Percentiles rank a stretch among this genome's conserved stretches.
Evolutionary conservation across 2,113 vertebrate species (phyloP).

Genomic region (Oncorhynchus mykiss): DNA sequence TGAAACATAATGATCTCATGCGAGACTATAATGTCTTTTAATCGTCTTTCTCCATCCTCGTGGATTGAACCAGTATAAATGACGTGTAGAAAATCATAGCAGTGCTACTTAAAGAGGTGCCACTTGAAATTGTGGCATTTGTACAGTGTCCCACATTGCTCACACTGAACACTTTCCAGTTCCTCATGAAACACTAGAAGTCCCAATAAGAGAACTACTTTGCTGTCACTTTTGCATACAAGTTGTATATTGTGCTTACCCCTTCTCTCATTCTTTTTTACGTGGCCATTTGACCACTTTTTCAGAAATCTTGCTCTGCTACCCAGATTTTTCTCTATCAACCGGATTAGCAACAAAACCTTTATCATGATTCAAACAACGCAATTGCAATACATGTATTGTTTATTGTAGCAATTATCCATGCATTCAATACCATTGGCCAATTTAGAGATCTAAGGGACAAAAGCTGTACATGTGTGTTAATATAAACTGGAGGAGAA

Average conservation of each 20-base stretch:
- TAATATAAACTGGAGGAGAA: background rate
- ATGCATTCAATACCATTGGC: slow-evolving; percentile 3
- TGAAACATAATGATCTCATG: slow-evolving; percentile 72
- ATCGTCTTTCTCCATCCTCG: slow-evolving; percentile 40
- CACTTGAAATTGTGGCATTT: slow-evolving; percentile 52
- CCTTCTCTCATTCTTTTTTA: slow-evolving; percentile 13
- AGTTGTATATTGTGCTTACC: slow-evolving; percentile 25
- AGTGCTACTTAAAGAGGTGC: slow-evolving; percentile 68
- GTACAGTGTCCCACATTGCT: slow-evolving; percentile 42
- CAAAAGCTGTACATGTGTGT: background rate
- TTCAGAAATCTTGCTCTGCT: background rate
- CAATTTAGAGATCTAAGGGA: background rate
- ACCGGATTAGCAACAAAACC: background rate
- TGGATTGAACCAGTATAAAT: slow-evolving; percentile 63
- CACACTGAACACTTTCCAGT: slow-evolving; percentile 38
- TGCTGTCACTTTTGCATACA: slow-evolving; percentile 37
- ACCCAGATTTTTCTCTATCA: background rate
- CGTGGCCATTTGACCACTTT: background rate
- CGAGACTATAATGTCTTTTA: slow-evolving; percentile 64
- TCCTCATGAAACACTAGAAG: slow-evolving; percentile 45
- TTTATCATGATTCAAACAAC: background rate
- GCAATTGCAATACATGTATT: slow-evolving; percentile 27
- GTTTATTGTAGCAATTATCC: background rate
- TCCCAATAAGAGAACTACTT: slow-evolving; percentile 31
- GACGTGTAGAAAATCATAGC: slow-evolving; percentile 63